Percentiles rank a stretch among this genome's conserved stretches.
phyloP scores from a whole-genome alignment of 2,797 vertebrate species.

The Acanthurus tractus region DNA sequence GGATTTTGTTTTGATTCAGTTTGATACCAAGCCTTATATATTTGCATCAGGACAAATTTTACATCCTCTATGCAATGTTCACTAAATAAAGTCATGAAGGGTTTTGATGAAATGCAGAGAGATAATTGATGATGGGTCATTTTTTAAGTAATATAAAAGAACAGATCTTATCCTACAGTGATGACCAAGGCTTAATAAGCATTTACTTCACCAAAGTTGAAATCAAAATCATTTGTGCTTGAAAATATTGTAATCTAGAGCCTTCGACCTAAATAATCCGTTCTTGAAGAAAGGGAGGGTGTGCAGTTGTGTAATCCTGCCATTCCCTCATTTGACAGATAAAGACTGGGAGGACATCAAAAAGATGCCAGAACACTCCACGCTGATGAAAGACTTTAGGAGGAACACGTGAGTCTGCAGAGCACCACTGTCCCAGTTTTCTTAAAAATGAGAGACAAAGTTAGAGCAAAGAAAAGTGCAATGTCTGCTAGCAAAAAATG shows the following conservation, averaged over 20 bases:
- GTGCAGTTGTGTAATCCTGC: conserved; percentile 54
- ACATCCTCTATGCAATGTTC: background rate
- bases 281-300: conserved; percentile 41
- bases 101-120: background rate
- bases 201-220: background rate
- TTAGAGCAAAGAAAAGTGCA: conserved; percentile 16
- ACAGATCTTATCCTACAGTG: background rate
- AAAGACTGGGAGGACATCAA: conserved; percentile 99
- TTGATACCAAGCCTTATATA: conserved; percentile 3
- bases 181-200: background rate
- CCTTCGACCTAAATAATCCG: conserved; percentile 49
- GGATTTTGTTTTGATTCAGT: conserved; percentile 42
- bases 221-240: conserved; percentile 18
- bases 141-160: background rate
- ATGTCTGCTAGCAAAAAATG: conserved; percentile 29
- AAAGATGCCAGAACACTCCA: conserved; percentile 99
- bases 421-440: conserved; percentile 51
- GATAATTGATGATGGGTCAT: conserved; percentile 4
- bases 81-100: background rate
- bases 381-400: conserved; percentile 99
- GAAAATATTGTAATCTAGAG: conserved; percentile 40
- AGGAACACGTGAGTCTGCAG: conserved; percentile 96
- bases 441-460: conserved; percentile 37
- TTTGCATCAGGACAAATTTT: background rate
- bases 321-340: conserved; percentile 87